phyloP scores from a whole-genome alignment of 2,888 invertebrate species.

The Axea sp. region DNA sequence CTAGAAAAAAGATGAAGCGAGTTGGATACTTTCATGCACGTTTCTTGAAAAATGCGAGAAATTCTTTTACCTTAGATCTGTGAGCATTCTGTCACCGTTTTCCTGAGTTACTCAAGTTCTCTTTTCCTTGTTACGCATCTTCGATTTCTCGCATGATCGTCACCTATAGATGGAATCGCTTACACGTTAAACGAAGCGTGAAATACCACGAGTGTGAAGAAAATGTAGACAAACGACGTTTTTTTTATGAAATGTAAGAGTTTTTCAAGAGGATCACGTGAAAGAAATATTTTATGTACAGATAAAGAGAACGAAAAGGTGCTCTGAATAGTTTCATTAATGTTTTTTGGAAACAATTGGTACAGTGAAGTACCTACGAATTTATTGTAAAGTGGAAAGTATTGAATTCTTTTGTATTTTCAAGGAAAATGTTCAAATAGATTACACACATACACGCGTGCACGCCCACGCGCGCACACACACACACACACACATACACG shows the following conservation, averaged over 20 bases:
- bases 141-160: slow-evolving; percentile 48
- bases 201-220: slow-evolving; percentile 41
- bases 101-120: slow-evolving; percentile 17
- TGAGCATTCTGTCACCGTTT: slow-evolving; percentile 64
- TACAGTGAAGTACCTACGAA: neutral
- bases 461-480: too few species aligned
- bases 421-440: too few species aligned
- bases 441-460: too few species aligned
- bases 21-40: slow-evolving; percentile 63
- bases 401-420: too few species aligned
- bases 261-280: slow-evolving; percentile 12
- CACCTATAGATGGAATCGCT: slow-evolving; percentile 30
- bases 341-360: neutral
- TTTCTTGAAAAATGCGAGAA: slow-evolving; percentile 70
- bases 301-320: neutral
- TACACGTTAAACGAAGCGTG: slow-evolving; percentile 40
- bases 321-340: neutral
- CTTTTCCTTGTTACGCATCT: slow-evolving; percentile 37
- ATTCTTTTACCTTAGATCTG: slow-evolving; percentile 66
- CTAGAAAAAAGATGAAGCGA: slow-evolving; percentile 49
- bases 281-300: slow-evolving; percentile 17
- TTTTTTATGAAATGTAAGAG: slow-evolving; percentile 23
- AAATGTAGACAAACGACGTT: slow-evolving; percentile 22
- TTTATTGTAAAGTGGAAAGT: neutral
- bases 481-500: too few species aligned